A percentile compares a stretch with the other conserved stretches of the same genome.
Evolutionary conservation across 1,140 invertebrate species (phyloP).

Genomic region (Argopecten irradians): DNA sequence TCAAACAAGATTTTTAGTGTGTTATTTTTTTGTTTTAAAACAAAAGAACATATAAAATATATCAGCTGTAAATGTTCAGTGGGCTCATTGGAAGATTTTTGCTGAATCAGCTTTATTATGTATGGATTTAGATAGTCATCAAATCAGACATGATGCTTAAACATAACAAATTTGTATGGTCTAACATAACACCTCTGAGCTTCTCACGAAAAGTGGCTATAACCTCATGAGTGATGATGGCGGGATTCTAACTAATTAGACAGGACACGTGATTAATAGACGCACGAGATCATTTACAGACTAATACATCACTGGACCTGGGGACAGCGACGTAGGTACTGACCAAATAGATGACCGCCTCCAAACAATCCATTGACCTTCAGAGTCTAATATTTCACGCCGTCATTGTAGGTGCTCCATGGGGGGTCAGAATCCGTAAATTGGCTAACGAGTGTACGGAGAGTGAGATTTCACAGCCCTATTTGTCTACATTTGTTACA

Average conservation of each 20-base stretch:
- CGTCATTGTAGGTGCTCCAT: not conserved
- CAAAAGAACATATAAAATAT: too few relatives aligned
- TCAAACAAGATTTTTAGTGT: too few relatives aligned
- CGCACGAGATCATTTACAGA: not conserved
- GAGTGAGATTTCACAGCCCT: not conserved
- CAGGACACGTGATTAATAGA: not conserved
- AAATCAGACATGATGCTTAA: too few relatives aligned
- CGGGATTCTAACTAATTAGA: not conserved
- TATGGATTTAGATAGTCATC: too few relatives aligned
- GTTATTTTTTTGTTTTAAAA: too few relatives aligned
- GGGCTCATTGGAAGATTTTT: too few relatives aligned
- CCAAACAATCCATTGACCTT: not conserved
- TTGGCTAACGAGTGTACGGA: not conserved
- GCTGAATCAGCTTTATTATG: too few relatives aligned
- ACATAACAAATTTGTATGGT: too few relatives aligned
- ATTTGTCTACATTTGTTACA: not conserved
- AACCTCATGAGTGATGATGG: not conserved
- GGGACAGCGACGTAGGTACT: not conserved
- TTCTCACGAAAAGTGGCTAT: not conserved
- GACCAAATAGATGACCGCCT: not conserved
- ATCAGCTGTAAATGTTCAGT: too few relatives aligned
- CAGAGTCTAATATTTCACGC: not conserved
- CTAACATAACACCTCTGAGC: not conserved
- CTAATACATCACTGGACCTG: not conserved
- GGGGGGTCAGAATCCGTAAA: not conserved